These are phyloP conservation scores for Dynastes hyllus DNA, from an alignment of 2,888 invertebrate species.

Conservation along the genomic window DNA sequence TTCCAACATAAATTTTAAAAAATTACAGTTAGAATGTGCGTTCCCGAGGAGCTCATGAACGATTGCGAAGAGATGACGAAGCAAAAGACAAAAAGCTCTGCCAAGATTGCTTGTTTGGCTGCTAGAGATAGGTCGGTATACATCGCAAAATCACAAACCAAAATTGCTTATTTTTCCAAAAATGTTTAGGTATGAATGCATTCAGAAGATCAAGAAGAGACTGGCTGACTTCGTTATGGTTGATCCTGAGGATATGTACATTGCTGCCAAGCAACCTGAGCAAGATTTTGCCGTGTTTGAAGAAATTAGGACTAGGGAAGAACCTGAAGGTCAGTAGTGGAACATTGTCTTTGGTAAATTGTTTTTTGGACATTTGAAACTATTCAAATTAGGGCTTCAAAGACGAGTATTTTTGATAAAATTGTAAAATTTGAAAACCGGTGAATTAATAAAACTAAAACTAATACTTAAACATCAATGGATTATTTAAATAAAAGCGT, in stretches of 20 bases:
- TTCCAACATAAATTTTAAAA: background rate
- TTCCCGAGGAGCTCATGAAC: conserved; percentile 77
- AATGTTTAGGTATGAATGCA: conserved; percentile 79
- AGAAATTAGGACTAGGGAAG: conserved; percentile 84
- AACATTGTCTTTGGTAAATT: background rate
- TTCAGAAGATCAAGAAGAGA: conserved; percentile 82
- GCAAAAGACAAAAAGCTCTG: conserved; percentile 76
- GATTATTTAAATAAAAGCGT: too few species aligned
- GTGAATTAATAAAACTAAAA: too few species aligned
- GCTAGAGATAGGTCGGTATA: conserved; percentile 80
- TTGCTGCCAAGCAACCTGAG: conserved; percentile 82
- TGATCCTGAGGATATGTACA: conserved; percentile 92
- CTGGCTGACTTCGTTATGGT: conserved; percentile 88
- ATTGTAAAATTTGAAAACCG: too few species aligned
- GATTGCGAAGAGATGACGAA: conserved; percentile 81
- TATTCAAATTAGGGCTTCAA: too few species aligned
- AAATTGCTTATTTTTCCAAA: background rate
- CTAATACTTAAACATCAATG: too few species aligned
- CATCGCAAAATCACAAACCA: background rate
- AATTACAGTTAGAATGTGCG: conserved; percentile 81
- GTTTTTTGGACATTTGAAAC: background rate
- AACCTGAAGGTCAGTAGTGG: conserved; percentile 77
- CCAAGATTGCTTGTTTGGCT: conserved; percentile 77
- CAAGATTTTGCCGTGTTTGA: conserved; percentile 85
- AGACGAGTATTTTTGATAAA: too few species aligned